Base-by-base conservation (phyloP, 2,797 vertebrate species). In the Distichodus sexfasciatus region DNA sequence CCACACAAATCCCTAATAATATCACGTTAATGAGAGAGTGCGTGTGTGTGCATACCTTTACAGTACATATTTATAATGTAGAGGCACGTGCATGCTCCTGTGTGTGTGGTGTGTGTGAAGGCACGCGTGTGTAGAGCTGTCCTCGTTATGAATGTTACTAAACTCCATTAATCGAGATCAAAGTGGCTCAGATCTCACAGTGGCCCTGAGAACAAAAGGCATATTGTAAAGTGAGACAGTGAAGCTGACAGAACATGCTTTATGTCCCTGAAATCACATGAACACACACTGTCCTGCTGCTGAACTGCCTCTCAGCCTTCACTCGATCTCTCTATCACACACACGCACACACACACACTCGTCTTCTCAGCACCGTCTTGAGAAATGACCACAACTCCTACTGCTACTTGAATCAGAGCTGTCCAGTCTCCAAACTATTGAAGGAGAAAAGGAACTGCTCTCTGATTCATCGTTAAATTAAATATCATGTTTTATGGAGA, bases 81-180 rank as follows among this genome's bases (percentile, higher is more conserved):
- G n/a, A 29, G 55, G 6, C 28, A 31, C 29, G 1, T 57, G 50
- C 59, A 65, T 76, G 71, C 72, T 68, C 76, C 69, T 41, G 51
- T 70, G 48, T 71, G 46, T 83, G 53, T 72, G 71, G 29, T 62
- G 38, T 54, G 36, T 51, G 53, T 51, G 70, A 35, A 51, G 62
- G 36, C 54, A 54, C 44, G 26, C 43, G 60, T 71, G 61, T 55
- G 62, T 72, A 78, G 81, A 77, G 85, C 46, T 64, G 72, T 51
- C 79, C 83, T 76, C 74, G 76, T 86, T 84, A 85, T 87, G 89
- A 91, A 90, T 86, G 83, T 90, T 90, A 86, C 89, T 85, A 90
- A 90, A 89, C 87, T 89, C 87, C 89, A 87, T 91, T 91, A 91
- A 87, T 78, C 61, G 33, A 85, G 88, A 91, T 91, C 90, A 92